Conservation (phyloP, 1,140 invertebrate species). For the Ceratosolen solmsi region DNA sequence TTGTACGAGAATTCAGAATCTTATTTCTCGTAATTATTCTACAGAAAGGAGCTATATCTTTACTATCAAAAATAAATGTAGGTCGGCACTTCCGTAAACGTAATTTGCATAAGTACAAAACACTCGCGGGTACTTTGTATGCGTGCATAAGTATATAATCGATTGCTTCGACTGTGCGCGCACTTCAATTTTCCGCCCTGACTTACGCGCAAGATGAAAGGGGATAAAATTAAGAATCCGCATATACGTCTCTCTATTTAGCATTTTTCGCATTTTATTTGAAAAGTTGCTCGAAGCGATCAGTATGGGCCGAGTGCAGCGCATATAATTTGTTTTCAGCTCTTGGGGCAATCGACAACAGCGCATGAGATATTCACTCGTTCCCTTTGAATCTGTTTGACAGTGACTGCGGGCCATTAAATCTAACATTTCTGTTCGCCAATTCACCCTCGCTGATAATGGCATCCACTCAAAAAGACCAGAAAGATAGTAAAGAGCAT, state of each 20-base stretch:
- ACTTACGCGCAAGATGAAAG: background rate
- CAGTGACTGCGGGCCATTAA: conserved; percentile 41
- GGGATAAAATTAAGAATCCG: conserved; percentile 1
- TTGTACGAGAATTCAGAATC: too few species aligned
- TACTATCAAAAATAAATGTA: conserved; percentile 26
- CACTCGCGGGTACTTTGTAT: conserved; percentile 6
- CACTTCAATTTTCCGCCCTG: conserved; percentile 6
- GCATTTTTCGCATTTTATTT: background rate
- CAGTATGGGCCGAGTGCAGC: background rate
- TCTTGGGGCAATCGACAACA: conserved; percentile 25
- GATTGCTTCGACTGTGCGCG: background rate
- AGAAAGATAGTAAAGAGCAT: background rate
- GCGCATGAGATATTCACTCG: conserved; percentile 16
- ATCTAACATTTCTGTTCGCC: conserved; percentile 24
- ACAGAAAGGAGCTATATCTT: background rate
- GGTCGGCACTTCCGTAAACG: conserved; percentile 11
- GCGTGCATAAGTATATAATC: conserved; percentile 8
- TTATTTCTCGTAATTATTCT: background rate
- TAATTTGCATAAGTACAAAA: conserved; percentile 4
- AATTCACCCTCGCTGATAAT: conserved; percentile 22
- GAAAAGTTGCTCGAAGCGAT: conserved; percentile 2
- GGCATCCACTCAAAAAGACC: background rate
- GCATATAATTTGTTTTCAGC: conserved; percentile 4
- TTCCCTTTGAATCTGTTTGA: conserved; percentile 9
- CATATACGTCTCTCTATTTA: background rate